Evolutionary conservation across 2,888 invertebrate species (phyloP).

Genomic region (Morinoia aosen): DNA sequence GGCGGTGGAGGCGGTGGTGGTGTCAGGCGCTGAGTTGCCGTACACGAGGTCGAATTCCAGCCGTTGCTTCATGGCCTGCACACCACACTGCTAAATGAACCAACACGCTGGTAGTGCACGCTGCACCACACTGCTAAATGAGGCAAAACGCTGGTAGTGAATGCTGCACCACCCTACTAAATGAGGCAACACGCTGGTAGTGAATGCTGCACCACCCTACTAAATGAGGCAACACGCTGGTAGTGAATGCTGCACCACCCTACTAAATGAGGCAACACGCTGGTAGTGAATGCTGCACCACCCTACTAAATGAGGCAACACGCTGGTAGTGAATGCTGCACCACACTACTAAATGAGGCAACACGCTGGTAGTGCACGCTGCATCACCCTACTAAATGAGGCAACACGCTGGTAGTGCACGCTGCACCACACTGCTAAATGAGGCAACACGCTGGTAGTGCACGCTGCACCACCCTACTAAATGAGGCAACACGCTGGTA

Average conservation of each 20-base stretch:
- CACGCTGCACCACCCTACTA: background rate
- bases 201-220: background rate
- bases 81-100: background rate
- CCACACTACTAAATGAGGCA: too few relatives aligned
- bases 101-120: background rate
- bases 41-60: slow-evolving; percentile 47
- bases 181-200: background rate
- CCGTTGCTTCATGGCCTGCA: slow-evolving; percentile 53
- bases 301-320: too few relatives aligned
- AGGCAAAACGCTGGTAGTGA: background rate
- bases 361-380: too few relatives aligned
- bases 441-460: background rate
- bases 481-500: too few relatives aligned
- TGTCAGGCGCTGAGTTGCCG: background rate
- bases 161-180: background rate
- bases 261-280: too few relatives aligned
- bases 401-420: background rate
- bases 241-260: too few relatives aligned
- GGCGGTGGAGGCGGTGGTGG: background rate
- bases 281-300: too few relatives aligned
- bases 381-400: too few relatives aligned
- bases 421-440: background rate
- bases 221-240: background rate
- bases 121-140: background rate
- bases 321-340: too few relatives aligned